Evolutionary conservation across 1,140 invertebrate species (phyloP).

Genomic region (Scaptodrosophila lebanonensis): DNA sequence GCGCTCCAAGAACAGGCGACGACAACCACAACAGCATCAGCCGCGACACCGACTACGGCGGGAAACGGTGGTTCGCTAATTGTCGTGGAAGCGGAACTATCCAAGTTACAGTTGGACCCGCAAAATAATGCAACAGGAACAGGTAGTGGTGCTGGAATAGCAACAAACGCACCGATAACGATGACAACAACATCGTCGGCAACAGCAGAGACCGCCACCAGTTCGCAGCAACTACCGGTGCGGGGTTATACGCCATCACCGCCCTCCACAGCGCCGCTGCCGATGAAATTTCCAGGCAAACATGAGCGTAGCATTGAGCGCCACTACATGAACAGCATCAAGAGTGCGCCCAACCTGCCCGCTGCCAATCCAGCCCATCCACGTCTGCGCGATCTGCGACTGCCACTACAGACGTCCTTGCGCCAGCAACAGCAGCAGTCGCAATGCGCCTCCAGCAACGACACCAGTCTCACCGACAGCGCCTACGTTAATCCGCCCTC

Average conservation of each 20-base stretch:
- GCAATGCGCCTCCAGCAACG: constrained; percentile 79
- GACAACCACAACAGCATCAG: not conserved
- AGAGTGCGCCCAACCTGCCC: constrained; percentile 86
- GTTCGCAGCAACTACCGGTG: constrained; percentile 78
- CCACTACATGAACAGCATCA: constrained; percentile 85
- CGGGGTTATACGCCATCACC: constrained; percentile 84
- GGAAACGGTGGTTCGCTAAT: not conserved
- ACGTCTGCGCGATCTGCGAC: constrained; percentile 83
- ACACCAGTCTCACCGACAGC: constrained; percentile 80
- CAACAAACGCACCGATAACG: not conserved
- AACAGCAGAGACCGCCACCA: not conserved
- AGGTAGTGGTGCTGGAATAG: no score
- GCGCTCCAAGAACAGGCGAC: constrained; percentile 52
- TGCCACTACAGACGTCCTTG: constrained; percentile 80
- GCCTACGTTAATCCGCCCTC: constrained; percentile 75
- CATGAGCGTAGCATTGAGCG: constrained; percentile 82
- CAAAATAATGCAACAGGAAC: constrained; percentile 21
- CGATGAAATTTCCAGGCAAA: constrained; percentile 84
- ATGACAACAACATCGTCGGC: not conserved
- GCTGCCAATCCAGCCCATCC: constrained; percentile 83
- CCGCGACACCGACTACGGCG: not conserved
- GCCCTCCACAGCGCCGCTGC: constrained; percentile 87
- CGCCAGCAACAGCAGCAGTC: constrained; percentile 80
- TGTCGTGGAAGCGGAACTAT: constrained; percentile 7
- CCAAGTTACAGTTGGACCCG: constrained; percentile 77